phyloP scores from a whole-genome alignment of 2,113 vertebrate genomes.

The Phrynosoma platyrhinos region DNA sequence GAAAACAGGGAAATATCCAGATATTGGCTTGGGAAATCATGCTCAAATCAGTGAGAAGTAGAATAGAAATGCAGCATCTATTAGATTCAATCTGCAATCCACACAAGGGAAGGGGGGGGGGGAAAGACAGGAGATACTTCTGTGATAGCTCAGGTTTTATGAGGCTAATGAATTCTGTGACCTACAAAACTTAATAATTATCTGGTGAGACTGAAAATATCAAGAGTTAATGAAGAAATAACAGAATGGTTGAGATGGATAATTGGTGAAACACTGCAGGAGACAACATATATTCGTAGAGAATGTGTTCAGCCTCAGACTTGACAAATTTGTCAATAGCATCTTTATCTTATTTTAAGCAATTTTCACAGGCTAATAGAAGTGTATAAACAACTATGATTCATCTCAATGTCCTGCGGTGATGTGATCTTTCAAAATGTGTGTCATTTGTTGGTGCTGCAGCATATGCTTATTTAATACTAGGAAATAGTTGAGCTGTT shows the following conservation, averaged over 20 bases:
- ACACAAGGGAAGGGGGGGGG: not conserved
- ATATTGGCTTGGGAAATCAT: not conserved
- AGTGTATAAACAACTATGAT: constrained; percentile 10
- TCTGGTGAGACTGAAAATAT: constrained; percentile 16
- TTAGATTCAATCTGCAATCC: not conserved
- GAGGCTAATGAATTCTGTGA: constrained; percentile 24
- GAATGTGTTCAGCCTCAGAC: not conserved
- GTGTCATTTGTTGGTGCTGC: not conserved
- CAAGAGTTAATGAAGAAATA: constrained; percentile 35
- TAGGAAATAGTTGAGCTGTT: not conserved
- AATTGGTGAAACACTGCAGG: not conserved
- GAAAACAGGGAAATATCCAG: not conserved
- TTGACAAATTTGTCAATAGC: constrained; percentile 15
- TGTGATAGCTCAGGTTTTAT: not conserved
- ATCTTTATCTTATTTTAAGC: not conserved
- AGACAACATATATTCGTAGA: constrained; percentile 2
- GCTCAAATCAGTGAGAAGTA: not conserved
- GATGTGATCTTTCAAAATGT: not conserved
- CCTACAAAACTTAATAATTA: constrained; percentile 17
- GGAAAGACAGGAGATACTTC: not conserved
- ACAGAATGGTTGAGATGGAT: constrained; percentile 17
- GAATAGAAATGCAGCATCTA: constrained; percentile 1
- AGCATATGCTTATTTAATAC: not conserved
- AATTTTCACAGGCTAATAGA: constrained; percentile 14
- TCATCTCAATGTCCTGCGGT: not conserved